phyloP scores from a whole-genome alignment of 2,888 invertebrate genomes.

The Dryobotodes eremita region DNA sequence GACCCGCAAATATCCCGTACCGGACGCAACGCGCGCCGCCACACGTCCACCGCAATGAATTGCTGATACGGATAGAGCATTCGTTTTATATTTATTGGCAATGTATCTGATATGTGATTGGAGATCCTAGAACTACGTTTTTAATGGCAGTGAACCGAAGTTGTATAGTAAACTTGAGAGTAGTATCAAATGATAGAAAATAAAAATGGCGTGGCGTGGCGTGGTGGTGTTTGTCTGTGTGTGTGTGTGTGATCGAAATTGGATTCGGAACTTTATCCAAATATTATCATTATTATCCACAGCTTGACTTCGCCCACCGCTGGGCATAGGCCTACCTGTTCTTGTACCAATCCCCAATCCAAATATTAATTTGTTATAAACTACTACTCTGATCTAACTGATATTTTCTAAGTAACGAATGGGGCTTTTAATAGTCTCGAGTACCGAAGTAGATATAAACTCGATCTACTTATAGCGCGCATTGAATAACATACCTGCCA shows the following conservation, averaged over 20 bases:
- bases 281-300: neutral
- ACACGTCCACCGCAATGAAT: constrained; percentile 55
- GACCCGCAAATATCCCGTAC: constrained; percentile 16
- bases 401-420: neutral
- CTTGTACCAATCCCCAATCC: too few relatives aligned
- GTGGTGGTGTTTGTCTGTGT: too few relatives aligned
- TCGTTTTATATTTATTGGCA: constrained; percentile 61
- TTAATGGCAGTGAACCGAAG: constrained; percentile 16
- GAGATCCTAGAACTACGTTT: constrained; percentile 13
- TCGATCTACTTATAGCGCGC: neutral
- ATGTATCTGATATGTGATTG: constrained; percentile 56
- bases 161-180: neutral
- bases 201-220: neutral
- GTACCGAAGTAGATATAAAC: constrained; percentile 4
- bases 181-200: neutral
- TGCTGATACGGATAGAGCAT: constrained; percentile 43
- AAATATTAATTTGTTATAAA: neutral
- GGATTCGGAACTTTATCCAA: neutral
- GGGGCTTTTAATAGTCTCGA: too few relatives aligned
- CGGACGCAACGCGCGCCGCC: neutral
- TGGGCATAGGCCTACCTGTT: neutral
- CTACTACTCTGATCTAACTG: neutral
- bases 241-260: too few relatives aligned
- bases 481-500: constrained; percentile 17
- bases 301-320: too few relatives aligned